Percentiles rank a stretch among this genome's conserved stretches.
phyloP scores from a whole-genome alignment of 2,113 vertebrate species.

The Ciconia boyciana region DNA sequence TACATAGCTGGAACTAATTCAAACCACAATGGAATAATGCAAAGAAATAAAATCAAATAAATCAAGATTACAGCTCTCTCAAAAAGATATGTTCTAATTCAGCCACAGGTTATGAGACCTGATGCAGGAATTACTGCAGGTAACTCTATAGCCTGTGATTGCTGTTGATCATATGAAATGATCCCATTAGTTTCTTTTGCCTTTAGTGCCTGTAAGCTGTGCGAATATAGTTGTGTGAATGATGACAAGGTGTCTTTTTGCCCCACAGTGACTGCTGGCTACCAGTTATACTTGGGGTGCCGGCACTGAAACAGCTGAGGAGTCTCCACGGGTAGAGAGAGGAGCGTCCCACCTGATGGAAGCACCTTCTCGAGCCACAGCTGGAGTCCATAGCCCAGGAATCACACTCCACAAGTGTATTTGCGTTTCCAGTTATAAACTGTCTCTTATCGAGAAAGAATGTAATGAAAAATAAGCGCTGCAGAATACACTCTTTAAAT shows the following conservation, averaged over 20 bases:
- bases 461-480: not conserved
- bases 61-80: constrained; percentile 21
- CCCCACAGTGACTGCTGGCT: not conserved
- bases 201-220: not conserved
- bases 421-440: not conserved
- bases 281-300: not conserved
- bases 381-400: not conserved
- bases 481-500: not conserved
- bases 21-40: constrained; percentile 9
- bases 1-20: constrained; percentile 37
- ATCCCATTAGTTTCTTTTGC: not conserved
- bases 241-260: not conserved
- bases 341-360: not conserved
- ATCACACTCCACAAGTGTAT: not conserved
- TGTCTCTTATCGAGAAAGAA: not conserved
- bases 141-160: not conserved
- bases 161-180: not conserved
- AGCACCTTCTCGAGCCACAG: not conserved
- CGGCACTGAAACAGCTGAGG: not conserved
- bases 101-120: not conserved
- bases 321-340: not conserved
- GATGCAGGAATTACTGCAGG: not conserved
- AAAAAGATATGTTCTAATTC: not conserved
- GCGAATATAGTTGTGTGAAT: not conserved
- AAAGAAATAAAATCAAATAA: constrained; percentile 40